phyloP scores from a whole-genome alignment of 2,888 invertebrate genomes.

The Perizoma affinitatum region DNA sequence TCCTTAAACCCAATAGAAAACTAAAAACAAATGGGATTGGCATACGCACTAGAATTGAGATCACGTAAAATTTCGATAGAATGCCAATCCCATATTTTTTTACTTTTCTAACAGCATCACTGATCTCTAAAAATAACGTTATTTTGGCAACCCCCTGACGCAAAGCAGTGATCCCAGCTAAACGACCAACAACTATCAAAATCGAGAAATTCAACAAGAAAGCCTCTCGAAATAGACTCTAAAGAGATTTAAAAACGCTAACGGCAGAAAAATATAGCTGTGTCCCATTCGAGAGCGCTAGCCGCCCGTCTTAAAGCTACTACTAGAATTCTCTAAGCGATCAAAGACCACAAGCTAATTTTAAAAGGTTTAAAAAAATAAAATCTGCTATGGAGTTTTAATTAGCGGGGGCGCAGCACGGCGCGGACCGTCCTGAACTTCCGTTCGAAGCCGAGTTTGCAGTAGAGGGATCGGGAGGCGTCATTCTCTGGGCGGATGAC shows the following conservation, averaged over 20 bases:
- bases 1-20: no score
- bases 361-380: slow-evolving; percentile 84
- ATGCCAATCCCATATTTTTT: no score
- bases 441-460: slow-evolving; percentile 92
- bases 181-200: slow-evolving; percentile 50
- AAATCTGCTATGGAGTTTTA: slow-evolving; percentile 79
- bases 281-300: slow-evolving; percentile 72
- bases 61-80: no score
- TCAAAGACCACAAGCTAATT: slow-evolving; percentile 82
- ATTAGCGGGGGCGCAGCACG: slow-evolving; percentile 86
- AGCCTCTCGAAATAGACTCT: slow-evolving; percentile 54
- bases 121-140: no score
- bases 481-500: slow-evolving; percentile 94
- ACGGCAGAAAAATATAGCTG: slow-evolving; percentile 53
- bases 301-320: slow-evolving; percentile 80
- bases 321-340: slow-evolving; percentile 80
- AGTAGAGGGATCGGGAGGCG: slow-evolving; percentile 92
- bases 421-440: slow-evolving; percentile 92
- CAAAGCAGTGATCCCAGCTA: slow-evolving; percentile 52
- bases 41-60: no score
- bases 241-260: slow-evolving; percentile 58
- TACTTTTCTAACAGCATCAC: no score
- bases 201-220: slow-evolving; percentile 51
- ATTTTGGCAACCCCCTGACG: slow-evolving; percentile 31
- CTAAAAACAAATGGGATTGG: no score